phyloP scores from a whole-genome alignment of 2,113 vertebrate genomes.

The Phyllostomus discolor region DNA sequence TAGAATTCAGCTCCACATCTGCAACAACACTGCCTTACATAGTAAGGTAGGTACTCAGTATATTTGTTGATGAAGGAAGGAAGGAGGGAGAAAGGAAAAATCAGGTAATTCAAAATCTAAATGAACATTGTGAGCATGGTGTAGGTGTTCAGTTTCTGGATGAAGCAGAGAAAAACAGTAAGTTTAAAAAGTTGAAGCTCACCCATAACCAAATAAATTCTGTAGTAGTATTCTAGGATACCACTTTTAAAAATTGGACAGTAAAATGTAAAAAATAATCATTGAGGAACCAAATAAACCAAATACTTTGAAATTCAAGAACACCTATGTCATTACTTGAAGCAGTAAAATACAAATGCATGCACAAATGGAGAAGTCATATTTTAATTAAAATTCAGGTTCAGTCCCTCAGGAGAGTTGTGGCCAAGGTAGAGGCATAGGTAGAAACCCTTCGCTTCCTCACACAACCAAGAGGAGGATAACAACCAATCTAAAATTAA shows the following conservation, averaged over 20 bases:
- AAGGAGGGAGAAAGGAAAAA: background rate
- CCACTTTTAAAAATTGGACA: background rate
- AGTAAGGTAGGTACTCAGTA: background rate
- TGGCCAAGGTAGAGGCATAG: too few relatives aligned
- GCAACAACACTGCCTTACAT: background rate
- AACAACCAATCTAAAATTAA: too few relatives aligned
- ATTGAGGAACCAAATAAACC: background rate
- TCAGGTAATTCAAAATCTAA: background rate
- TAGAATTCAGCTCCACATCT: background rate
- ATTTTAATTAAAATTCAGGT: background rate
- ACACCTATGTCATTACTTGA: background rate
- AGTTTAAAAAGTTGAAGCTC: background rate
- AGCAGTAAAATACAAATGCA: background rate
- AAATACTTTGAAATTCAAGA: background rate
- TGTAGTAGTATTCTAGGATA: background rate
- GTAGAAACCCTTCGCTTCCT: too few relatives aligned
- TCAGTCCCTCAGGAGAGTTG: too few relatives aligned
- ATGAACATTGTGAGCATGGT: background rate
- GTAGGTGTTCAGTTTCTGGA: background rate
- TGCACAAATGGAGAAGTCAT: background rate
- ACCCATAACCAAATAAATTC: background rate
- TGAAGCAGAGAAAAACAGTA: background rate
- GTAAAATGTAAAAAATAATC: background rate
- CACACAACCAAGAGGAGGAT: too few relatives aligned
- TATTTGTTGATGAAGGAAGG: background rate